phyloP scores from a whole-genome alignment of 2,888 invertebrate genomes.

The Liposcelis brunnea region DNA sequence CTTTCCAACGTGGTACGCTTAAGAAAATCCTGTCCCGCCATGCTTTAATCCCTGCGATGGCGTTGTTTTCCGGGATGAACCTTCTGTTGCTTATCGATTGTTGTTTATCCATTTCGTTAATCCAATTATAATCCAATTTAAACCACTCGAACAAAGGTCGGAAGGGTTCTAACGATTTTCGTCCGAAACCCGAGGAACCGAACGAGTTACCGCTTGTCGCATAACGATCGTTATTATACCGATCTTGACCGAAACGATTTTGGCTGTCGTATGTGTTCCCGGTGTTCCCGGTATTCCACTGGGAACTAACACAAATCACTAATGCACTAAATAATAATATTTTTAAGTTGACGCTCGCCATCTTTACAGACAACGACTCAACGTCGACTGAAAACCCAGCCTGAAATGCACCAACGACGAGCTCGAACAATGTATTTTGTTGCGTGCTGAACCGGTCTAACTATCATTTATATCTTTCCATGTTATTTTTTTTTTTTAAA shows the following conservation, averaged over 20 bases:
- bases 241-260: neutral
- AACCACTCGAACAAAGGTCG: slow-evolving; percentile 57
- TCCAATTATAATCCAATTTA: slow-evolving; percentile 50
- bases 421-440: no score
- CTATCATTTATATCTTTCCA: no score
- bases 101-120: slow-evolving; percentile 34
- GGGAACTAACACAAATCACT: no score
- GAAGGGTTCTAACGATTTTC: slow-evolving; percentile 24
- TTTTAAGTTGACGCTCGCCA: no score
- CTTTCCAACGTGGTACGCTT: slow-evolving; percentile 49
- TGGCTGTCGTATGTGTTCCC: slow-evolving; percentile 4
- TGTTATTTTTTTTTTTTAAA: no score
- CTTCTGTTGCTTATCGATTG: slow-evolving; percentile 35
- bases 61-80: slow-evolving; percentile 48
- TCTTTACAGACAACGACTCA: no score
- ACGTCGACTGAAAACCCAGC: no score
- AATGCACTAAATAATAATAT: no score
- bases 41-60: slow-evolving; percentile 48
- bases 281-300: slow-evolving; percentile 10
- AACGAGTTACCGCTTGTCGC: neutral
- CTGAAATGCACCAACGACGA: no score
- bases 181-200: neutral
- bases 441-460: no score
- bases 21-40: slow-evolving; percentile 49
- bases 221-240: neutral